Conservation (phyloP, 2,113 vertebrate species). For the Brachypodius melanocephalos region DNA sequence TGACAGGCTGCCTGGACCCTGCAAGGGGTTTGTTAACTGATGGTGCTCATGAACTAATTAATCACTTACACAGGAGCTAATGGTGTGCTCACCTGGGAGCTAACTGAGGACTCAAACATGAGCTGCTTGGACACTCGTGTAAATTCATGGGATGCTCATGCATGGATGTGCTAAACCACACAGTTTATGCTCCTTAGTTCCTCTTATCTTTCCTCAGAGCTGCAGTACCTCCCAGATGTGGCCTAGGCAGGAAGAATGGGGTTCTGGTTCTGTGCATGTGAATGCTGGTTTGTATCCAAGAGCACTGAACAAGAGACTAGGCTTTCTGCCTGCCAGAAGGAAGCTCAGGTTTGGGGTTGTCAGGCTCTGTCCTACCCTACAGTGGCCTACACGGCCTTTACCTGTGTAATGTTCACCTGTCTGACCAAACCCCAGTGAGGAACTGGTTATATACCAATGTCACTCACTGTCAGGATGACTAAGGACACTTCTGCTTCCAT, state of each 20-base stretch:
- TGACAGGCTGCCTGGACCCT: background rate
- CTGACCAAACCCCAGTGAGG: background rate
- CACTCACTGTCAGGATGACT: background rate
- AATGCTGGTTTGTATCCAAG: background rate
- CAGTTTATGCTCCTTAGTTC: background rate
- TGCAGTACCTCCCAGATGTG: background rate
- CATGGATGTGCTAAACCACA: background rate
- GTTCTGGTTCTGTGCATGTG: background rate
- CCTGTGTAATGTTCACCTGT: background rate
- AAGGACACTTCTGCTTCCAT: background rate
- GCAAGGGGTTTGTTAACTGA: background rate
- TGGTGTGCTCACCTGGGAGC: background rate
- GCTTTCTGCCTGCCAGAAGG: background rate
- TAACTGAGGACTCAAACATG: background rate
- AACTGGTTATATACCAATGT: background rate
- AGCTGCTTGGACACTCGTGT: accelerated
- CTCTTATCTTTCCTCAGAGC: background rate
- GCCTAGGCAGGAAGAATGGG: background rate
- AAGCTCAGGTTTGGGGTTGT: background rate
- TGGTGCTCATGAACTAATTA: background rate
- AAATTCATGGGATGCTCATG: background rate
- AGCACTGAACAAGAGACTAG: background rate
- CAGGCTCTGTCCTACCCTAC: background rate
- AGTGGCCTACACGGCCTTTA: background rate
- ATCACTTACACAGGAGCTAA: background rate